Base-by-base conservation (phyloP, 2,113 vertebrate species). In the Sander vitreus region DNA sequence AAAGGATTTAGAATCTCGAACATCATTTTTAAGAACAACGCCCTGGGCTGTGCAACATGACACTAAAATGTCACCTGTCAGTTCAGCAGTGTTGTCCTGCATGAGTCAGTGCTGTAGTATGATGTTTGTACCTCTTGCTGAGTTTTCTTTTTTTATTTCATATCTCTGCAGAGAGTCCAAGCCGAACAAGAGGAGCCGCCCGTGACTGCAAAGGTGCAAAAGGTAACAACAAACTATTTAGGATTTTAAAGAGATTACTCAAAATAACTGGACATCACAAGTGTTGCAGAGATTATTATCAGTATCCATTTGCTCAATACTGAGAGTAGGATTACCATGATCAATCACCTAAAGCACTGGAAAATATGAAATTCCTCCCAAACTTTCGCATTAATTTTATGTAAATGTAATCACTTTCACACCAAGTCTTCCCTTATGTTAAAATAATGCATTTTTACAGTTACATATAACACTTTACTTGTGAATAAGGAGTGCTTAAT, bases 151-250 rank as follows among this genome's bases (percentile, higher is more conserved):
- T 36, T 48, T 27, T 62, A 1, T 6, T 57, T 2, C 16, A 18
- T 69, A 0, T 79, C 9, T 80, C 39, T 77, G 51, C 85, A 94
- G 91, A 89, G 27, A 58, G 3, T 53, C 21, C 11, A 45, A 27
- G 39, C 25, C 15, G 57, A 50, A 39, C 23, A 48, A 15, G 68
- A 86, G 53, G 71, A 86, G 27, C 33, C 47, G 1, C 23, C 15
- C 1, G 0, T 15, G 6, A 5, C 70, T 63, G 19, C 66, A 53
- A 87, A 76, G 53, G n/a, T 71, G n/a, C 79, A 85, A n/a, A 93
- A 92, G 86, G 92, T 93, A 68, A 85, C 5, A 8, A 0, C 16
- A 48, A 30, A 48, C 2, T 8, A 6, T 54, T 21, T 16, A 36
- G 19, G 6, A 47, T n/a, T 15, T 23, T 5, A 18, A 16, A 36